Evolutionary conservation across 2,797 vertebrate genomes (phyloP).

Genomic region (Neoniphon sammara): DNA sequence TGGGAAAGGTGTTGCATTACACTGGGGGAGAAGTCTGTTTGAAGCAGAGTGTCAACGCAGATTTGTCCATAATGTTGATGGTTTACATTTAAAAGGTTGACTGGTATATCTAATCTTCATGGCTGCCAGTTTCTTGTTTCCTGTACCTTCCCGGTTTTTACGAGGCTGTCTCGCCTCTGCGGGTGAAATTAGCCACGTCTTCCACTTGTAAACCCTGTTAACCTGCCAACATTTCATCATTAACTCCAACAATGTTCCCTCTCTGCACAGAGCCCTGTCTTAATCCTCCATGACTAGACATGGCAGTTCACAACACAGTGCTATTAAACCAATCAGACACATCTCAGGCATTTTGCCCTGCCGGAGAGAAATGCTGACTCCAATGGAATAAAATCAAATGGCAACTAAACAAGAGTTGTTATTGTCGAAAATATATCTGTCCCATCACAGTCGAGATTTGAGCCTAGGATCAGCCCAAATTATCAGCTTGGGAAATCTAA

Average conservation of each 20-base stretch:
- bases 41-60: slow-evolving; percentile 52
- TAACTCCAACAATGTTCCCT: slow-evolving; percentile 54
- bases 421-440: not conserved
- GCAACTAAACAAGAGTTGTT: slow-evolving; percentile 11
- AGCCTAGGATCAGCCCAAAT: slow-evolving; percentile 25
- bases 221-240: slow-evolving; percentile 64
- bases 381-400: slow-evolving; percentile 22
- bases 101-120: slow-evolving; percentile 46
- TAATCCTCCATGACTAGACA: slow-evolving; percentile 68
- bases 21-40: slow-evolving; percentile 26
- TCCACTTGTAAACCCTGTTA: slow-evolving; percentile 47
- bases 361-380: slow-evolving; percentile 37
- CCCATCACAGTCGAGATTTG: not conserved
- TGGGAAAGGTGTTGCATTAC: slow-evolving; percentile 53
- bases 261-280: slow-evolving; percentile 32
- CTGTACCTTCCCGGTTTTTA: slow-evolving; percentile 25
- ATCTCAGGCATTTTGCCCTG: slow-evolving; percentile 38
- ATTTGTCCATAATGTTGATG: slow-evolving; percentile 47
- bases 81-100: slow-evolving; percentile 55
- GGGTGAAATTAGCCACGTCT: slow-evolving; percentile 38
- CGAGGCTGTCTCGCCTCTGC: slow-evolving; percentile 15
- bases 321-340: slow-evolving; percentile 65
- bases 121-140: slow-evolving; percentile 33
- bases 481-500: slow-evolving; percentile 4
- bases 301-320: slow-evolving; percentile 39